Evolutionary conservation across 2,888 invertebrate species (phyloP), one percentile per base, ranked within the genome.

Genomic region (Platycheirus rosarum): DNA sequence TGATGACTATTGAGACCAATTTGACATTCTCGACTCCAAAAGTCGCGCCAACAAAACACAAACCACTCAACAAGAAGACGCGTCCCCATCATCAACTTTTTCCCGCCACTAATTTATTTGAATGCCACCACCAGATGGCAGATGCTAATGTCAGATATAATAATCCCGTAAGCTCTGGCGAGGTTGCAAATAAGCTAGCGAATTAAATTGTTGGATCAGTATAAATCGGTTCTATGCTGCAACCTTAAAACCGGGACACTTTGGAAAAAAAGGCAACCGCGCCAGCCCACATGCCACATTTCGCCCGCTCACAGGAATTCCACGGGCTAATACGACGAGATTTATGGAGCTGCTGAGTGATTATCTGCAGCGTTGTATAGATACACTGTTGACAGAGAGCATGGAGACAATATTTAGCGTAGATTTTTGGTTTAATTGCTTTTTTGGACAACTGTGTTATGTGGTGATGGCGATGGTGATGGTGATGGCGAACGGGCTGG

Each of bases 131-230:
- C 76, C 82, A 76, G n/a, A n/a, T n/a, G n/a, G 66, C 63, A 82
- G 82, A 71, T 82, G 76, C 82, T 82, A 77, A 82, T 82, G 77
- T 63, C 82, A 82, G 71, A 71, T 73, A 77, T 68, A 77, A 71
- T 71, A 79, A 79, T 69, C 74, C 51, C 69, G 48, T 48, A 40
- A 69, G 51, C 35, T 5, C 18, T 14, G 40, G 44, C 40, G 16
- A 32, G 37, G 29, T 57, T 14, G 57, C 20, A 60, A 60, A 48
- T 29, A 16, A 71, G 49, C 60, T 37, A 62, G 57, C 76, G 62
- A 76, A 82, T 76, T 76, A 71, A 82, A 76, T 73, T 82, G 71
- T 82, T 62, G 71, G 49, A 73, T 46, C 76, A 60, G 29, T 57
- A 63, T 65, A 57, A 74, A 55, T 66, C 44, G 60, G 63, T 68